Percentiles rank a stretch among this genome's conserved stretches.
phyloP scores from a whole-genome alignment of 1,140 invertebrate species.

The Muscidifurax raptorellus region DNA sequence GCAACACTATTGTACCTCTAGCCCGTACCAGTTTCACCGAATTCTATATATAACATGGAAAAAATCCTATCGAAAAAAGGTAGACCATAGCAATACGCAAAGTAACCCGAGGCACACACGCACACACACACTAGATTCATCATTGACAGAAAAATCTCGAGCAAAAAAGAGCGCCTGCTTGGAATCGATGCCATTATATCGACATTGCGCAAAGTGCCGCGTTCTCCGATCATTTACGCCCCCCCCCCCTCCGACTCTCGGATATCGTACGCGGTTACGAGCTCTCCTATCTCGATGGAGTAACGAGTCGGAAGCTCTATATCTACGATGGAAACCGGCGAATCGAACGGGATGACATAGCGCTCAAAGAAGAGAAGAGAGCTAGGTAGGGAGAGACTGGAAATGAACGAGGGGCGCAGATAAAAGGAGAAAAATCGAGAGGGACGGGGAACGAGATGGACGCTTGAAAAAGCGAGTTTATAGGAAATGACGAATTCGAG shows the following conservation, averaged over 20 bases:
- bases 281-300: constrained; percentile 45
- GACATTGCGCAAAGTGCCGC: constrained; percentile 33
- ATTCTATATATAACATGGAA: no score
- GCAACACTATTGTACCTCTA: not conserved
- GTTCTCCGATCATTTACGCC: constrained; percentile 11
- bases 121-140: not conserved
- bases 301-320: constrained; percentile 54
- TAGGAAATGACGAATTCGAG: not conserved
- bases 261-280: constrained; percentile 21
- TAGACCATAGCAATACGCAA: not conserved
- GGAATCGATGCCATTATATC: constrained; percentile 43
- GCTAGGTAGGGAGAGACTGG: not conserved
- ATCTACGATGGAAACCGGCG: constrained; percentile 52
- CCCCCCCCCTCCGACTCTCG: not conserved
- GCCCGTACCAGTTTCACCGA: no score
- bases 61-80: no score
- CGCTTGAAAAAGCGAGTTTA: not conserved
- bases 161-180: not conserved
- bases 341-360: constrained; percentile 41
- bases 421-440: constrained; percentile 15
- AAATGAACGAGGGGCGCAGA: not conserved
- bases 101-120: not conserved
- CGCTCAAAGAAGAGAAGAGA: constrained; percentile 27
- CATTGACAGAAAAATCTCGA: constrained; percentile 19
- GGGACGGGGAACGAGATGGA: not conserved